Evolutionary conservation across 2,113 vertebrate genomes (phyloP), one percentile per base, ranked within the genome.

Genomic region (Tragelaphus buxtoni): DNA sequence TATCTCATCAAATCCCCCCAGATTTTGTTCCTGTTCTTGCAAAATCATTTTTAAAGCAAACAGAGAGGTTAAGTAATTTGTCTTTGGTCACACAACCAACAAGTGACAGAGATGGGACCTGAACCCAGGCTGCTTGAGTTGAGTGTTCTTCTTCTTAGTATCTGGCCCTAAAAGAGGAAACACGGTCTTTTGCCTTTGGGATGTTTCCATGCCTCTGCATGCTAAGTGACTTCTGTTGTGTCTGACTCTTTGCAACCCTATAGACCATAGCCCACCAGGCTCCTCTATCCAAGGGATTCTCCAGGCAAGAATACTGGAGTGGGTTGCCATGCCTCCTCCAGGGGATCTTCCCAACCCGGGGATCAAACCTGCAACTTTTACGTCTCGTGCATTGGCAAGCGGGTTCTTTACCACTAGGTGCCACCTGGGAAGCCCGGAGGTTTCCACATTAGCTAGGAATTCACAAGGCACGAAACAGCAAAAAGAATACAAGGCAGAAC

Each of bases 31-130:
- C 65, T 63, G 17, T 93, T 92, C 39, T 90, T 85, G 45, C 60
- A 61, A n/a, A 85, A 87, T 49, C 49, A 61, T 83, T 94, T 86
- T 60, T 90, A 93, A 60, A 55, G 32, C 13, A 53, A 82, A 55
- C 30, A 55, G 42, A 87, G 58, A 82, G 12, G 76, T 72, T 76
- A 55, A 92, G 16, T 60, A 72, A 88, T 95, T 83, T 86, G 69
- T 74, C 90, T 88, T 82, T 79, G 55, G 13, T 95, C 49, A 77
- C 53, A 47, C 4, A 63, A 77, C 61, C 60, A 88, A 47, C 42
- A 84, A 81, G 56, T 88, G 81, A 51, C 93, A 95, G 51, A 96
- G n/a, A 47, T 55, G 77, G 86, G 47, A 86, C 79, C 87, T 84
- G 49, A 91, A 95, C 61, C 32, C 63, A 79, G 55, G 17, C 84